Percentiles rank a stretch among this genome's conserved stretches.
Evolutionary conservation across 1,140 invertebrate species (phyloP).

Genomic region (Eriosoma lanigerum): DNA sequence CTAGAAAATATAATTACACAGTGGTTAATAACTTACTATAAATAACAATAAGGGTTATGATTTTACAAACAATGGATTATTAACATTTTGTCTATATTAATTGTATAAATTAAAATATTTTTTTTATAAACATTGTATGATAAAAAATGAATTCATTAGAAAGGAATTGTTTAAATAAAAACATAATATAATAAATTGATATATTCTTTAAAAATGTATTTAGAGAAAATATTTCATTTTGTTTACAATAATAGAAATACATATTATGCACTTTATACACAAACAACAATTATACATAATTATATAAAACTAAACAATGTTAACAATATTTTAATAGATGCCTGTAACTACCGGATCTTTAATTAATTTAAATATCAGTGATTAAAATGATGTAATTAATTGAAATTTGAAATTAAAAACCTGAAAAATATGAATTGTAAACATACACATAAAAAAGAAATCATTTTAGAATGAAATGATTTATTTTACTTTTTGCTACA

Average conservation of each 20-base stretch:
- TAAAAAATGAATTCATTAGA: background rate
- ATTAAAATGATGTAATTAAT: background rate
- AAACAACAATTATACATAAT: background rate
- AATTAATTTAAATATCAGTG: background rate
- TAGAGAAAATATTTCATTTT: conserved; percentile 6
- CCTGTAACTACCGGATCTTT: conserved; percentile 11
- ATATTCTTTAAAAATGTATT: conserved; percentile 29
- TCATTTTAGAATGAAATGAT: background rate
- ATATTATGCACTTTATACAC: background rate
- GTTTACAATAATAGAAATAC: background rate
- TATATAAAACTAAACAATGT: background rate
- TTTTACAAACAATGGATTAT: too few species aligned
- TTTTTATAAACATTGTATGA: background rate
- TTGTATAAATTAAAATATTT: background rate
- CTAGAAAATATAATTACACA: too few species aligned
- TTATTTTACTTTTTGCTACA: conserved; percentile 7
- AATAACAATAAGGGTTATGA: too few species aligned
- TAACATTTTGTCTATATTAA: background rate
- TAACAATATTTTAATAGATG: conserved; percentile 18
- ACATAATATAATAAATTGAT: background rate
- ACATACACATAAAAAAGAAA: background rate
- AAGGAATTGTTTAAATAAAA: conserved; percentile 22
- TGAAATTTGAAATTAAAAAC: background rate
- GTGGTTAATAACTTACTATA: too few species aligned
- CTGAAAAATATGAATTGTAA: background rate